Evolutionary conservation across 2,888 invertebrate species (phyloP), one percentile per base, ranked within the genome.

Genomic region (Drosophila cognata): DNA sequence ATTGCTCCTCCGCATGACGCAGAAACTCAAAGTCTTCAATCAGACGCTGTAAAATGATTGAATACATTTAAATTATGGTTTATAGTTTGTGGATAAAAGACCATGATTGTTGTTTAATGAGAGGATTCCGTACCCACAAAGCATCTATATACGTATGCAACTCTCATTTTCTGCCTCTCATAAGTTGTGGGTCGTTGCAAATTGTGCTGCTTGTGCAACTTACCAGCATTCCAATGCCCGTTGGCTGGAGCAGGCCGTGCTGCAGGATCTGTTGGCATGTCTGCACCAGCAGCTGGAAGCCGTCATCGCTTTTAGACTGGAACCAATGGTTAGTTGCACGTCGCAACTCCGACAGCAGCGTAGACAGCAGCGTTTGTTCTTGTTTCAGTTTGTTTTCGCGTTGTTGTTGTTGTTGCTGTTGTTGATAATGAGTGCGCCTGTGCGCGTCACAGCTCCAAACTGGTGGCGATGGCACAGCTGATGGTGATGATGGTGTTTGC

Each of bases 1-100:
- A 72, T 33, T 84, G 73, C 35, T 74, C 75, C 25, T 79, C 81
- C 33, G 77, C 81, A 35, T 84, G 74, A 18, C 91, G 85, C 58
- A 91, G 71, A 78, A 91, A 91, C 63, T 91, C 91, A 74, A 92
- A 91, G 60, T 91, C 91, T 52, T 91, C 91, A 41, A 89, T 59
- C 8, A 92, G 71, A 60, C 90, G 88, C 72, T 82, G 70, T 25
- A 58, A 61, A n/a, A 16, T 38, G 11, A 61, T 52, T 25, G 18
- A 36, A 48, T 25, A 33, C 21, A 46, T 21, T n/a, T 2, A 13
- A 33, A 18, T 11, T 0, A 36, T 35, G 31, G 16, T 21, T n/a
- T 13, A 31, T 7, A 6, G 13, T 3, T 46, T 41, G n/a, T 41
- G n/a, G 41, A n/a, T 41, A 41, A 41, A 41, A n/a, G 1, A 41